Evolutionary conservation across 2,888 invertebrate genomes (phyloP).

Genomic region (Papilio gigon): DNA sequence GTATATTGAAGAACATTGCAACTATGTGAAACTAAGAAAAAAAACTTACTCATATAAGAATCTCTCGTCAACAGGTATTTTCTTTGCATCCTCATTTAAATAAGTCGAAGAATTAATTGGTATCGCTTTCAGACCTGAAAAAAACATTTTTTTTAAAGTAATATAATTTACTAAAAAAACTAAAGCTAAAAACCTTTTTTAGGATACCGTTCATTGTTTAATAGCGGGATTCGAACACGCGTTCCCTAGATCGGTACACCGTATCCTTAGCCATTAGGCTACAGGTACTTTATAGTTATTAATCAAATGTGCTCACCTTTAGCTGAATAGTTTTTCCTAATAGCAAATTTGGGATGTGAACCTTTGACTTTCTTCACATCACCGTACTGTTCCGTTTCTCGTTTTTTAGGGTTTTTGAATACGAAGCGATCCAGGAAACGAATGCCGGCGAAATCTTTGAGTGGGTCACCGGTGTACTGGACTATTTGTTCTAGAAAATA

Average conservation of each 20-base stretch:
- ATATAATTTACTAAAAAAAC: no score
- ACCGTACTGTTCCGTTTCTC: constrained; percentile 58
- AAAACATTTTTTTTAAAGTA: background rate
- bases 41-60: constrained; percentile 88
- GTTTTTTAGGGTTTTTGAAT: constrained; percentile 94
- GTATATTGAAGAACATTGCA: no score
- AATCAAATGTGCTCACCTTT: constrained; percentile 74
- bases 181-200: no score
- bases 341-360: constrained; percentile 85
- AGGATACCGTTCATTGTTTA: no score
- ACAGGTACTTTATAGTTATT: background rate
- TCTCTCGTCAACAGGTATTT: constrained; percentile 95
- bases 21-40: background rate
- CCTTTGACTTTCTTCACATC: constrained; percentile 80
- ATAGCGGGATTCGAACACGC: no score
- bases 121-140: constrained; percentile 81
- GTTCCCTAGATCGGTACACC: no score
- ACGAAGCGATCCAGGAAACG: constrained; percentile 97
- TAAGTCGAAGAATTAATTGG: constrained; percentile 89
- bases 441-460: constrained; percentile 95
- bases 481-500: constrained; percentile 84
- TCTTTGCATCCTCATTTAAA: constrained; percentile 84
- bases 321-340: constrained; percentile 86
- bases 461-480: constrained; percentile 94
- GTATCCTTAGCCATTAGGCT: no score